These are phyloP conservation scores for Siniperca undulata DNA, from an alignment of 2,797 vertebrate species.

Conservation along the genomic window DNA sequence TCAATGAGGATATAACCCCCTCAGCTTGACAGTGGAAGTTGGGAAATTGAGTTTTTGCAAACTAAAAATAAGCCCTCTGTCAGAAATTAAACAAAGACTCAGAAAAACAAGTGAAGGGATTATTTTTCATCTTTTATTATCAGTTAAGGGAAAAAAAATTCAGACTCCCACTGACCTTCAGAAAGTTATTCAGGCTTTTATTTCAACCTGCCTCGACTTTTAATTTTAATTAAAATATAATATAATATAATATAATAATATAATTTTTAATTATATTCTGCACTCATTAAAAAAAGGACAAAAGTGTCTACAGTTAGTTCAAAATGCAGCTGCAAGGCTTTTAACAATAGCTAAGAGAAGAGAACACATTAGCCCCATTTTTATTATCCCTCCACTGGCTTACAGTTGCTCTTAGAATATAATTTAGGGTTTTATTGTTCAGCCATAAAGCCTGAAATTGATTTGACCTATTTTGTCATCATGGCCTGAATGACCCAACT, in stretches of 20 bases:
- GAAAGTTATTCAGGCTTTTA: background rate
- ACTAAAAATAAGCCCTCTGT: background rate
- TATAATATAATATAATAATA: too few relatives aligned
- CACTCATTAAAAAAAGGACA: background rate
- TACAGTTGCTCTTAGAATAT: slow-evolving; percentile 19
- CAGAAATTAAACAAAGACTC: background rate
- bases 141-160: background rate
- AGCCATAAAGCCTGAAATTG: slow-evolving; percentile 1
- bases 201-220: background rate
- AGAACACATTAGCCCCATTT: slow-evolving; percentile 9
- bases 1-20: background rate
- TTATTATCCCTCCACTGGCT: background rate
- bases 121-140: background rate
- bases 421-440: slow-evolving; percentile 12
- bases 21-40: background rate
- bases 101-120: too few relatives aligned
- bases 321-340: background rate
- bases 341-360: background rate
- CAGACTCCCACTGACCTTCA: background rate
- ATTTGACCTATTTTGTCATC: slow-evolving; percentile 5
- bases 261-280: background rate
- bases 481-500: background rate
- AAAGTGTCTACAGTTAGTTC: background rate
- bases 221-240: too few relatives aligned
- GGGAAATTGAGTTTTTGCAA: background rate